phyloP scores from a whole-genome alignment of 2,113 vertebrate genomes.

The Chrysemys picta region DNA sequence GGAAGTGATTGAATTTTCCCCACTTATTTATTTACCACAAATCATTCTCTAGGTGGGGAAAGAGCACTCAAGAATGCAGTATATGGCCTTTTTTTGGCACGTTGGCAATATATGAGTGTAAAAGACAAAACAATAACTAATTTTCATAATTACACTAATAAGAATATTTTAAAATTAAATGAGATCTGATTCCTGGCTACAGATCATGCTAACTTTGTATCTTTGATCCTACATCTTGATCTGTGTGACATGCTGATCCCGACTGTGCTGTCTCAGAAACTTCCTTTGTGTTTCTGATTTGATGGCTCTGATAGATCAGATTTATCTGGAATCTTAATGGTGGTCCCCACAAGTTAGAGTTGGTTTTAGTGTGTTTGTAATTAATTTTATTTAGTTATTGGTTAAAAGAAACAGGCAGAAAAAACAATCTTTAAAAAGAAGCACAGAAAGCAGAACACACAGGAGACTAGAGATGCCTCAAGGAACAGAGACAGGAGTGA shows the following conservation, averaged over 20 bases:
- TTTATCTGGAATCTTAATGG: not conserved
- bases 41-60: not conserved
- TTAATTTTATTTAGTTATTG: not conserved
- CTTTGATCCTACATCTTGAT: not conserved
- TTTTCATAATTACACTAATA: not conserved
- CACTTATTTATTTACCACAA: not conserved
- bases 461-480: not conserved
- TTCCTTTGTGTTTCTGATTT: not conserved
- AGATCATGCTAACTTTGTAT: not conserved
- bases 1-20: not conserved
- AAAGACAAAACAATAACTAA: not conserved
- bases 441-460: not conserved
- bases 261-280: not conserved
- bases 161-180: not conserved
- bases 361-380: not conserved
- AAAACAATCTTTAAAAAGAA: not conserved
- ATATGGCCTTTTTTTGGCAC: not conserved
- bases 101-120: not conserved
- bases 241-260: no score
- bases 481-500: not conserved
- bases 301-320: rapidly evolving
- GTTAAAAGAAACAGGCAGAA: not conserved
- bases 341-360: not conserved
- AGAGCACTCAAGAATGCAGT: not conserved
- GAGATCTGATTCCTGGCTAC: rapidly evolving